phyloP scores from a whole-genome alignment of 2,113 vertebrate species.

The Ochotona curzoniae region DNA sequence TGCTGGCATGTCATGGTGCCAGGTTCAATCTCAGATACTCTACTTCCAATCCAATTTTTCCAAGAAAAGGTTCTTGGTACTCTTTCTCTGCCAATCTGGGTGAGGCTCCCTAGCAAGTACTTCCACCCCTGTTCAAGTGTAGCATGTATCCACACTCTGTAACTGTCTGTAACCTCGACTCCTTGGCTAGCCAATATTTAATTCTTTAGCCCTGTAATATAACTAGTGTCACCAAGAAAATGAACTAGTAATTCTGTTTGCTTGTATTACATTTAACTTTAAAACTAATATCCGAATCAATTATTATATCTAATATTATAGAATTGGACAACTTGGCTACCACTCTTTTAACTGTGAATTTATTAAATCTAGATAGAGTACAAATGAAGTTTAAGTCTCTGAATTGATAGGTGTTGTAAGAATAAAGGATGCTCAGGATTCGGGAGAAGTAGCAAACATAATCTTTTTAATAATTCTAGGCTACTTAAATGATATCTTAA shows the following conservation, averaged over 20 bases:
- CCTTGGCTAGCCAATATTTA: background rate
- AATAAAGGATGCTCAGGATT: background rate
- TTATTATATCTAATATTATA: background rate
- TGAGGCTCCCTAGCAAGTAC: background rate
- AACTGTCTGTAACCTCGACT: background rate
- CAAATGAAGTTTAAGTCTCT: background rate
- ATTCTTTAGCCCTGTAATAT: background rate
- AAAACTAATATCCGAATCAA: background rate
- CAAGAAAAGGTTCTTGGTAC: background rate
- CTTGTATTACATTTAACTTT: background rate
- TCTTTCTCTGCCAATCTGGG: background rate
- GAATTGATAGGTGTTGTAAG: background rate
- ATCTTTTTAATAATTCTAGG: background rate
- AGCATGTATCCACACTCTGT: background rate
- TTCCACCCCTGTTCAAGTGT: background rate
- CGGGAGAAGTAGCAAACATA: background rate
- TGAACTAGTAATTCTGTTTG: background rate
- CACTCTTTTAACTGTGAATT: conserved; percentile 29
- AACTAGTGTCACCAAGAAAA: background rate
- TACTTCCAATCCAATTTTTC: no score
- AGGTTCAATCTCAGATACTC: no score
- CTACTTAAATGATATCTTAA: background rate
- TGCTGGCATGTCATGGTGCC: no score
- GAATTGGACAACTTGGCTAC: background rate
- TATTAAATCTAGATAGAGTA: background rate